phyloP scores from a whole-genome alignment of 2,113 vertebrate species.

The Acrocephalus kingi region DNA sequence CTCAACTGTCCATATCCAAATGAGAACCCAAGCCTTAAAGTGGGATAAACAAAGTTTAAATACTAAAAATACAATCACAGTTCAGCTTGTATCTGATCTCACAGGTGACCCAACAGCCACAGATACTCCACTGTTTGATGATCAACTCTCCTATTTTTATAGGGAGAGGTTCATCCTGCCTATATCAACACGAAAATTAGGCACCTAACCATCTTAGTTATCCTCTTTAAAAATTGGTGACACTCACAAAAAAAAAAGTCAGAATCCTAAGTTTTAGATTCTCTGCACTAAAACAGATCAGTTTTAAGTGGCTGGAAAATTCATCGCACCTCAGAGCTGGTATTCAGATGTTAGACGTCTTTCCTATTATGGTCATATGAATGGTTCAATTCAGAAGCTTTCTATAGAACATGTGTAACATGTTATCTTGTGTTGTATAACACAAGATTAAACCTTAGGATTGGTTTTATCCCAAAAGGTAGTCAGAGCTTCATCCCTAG shows the following conservation, averaged over 20 bases:
- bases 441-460: background rate
- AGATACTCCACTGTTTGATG: background rate
- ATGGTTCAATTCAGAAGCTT: background rate
- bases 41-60: background rate
- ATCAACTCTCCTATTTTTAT: background rate
- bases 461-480: background rate
- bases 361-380: background rate
- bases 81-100: background rate
- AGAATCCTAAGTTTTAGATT: background rate
- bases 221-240: background rate
- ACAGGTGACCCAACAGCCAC: background rate
- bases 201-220: background rate
- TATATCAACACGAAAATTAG: background rate
- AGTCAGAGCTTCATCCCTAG: background rate
- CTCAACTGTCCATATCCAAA: background rate
- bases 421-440: no score
- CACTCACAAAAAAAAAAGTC: background rate
- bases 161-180: background rate
- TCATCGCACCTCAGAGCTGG: background rate
- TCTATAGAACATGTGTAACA: background rate
- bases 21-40: background rate
- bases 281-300: fast-evolving
- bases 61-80: background rate
- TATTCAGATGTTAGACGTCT: background rate
- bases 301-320: background rate